Percentiles rank a stretch among this genome's conserved stretches.
Evolutionary conservation across 2,113 vertebrate genomes (phyloP).

Genomic region (Dicentrarchus labrax): DNA sequence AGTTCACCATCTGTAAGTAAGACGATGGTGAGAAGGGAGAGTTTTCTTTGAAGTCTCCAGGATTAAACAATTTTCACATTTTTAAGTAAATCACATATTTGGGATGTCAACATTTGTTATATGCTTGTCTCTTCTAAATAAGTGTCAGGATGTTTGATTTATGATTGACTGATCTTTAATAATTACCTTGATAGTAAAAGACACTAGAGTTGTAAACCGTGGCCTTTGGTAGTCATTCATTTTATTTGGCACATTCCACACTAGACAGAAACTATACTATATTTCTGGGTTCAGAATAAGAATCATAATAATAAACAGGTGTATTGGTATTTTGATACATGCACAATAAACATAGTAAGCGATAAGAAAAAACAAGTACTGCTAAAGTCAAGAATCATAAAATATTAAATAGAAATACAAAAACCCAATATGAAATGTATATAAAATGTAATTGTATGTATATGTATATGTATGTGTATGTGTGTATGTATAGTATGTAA

Average conservation of each 20-base stretch:
- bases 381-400: background rate
- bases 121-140: background rate
- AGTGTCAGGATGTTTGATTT: background rate
- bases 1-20: conserved; percentile 29
- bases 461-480: no score
- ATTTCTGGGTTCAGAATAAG: background rate
- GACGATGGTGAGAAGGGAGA: conserved; percentile 1
- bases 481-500: no score
- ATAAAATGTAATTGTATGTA: background rate
- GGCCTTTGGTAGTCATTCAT: background rate
- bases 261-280: background rate
- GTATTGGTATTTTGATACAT: background rate
- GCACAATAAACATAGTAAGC: no score
- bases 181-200: background rate
- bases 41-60: conserved; percentile 3
- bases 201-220: background rate
- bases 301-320: no score
- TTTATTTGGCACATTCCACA: background rate
- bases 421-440: background rate
- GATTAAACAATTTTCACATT: background rate
- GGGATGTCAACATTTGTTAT: background rate
- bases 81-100: conserved; percentile 16
- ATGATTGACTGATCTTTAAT: background rate
- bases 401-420: background rate
- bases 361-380: background rate